Evolutionary conservation across 1,140 invertebrate genomes (phyloP), one percentile per base, ranked within the genome.

Genomic region (Akabosia matsudoensis): DNA sequence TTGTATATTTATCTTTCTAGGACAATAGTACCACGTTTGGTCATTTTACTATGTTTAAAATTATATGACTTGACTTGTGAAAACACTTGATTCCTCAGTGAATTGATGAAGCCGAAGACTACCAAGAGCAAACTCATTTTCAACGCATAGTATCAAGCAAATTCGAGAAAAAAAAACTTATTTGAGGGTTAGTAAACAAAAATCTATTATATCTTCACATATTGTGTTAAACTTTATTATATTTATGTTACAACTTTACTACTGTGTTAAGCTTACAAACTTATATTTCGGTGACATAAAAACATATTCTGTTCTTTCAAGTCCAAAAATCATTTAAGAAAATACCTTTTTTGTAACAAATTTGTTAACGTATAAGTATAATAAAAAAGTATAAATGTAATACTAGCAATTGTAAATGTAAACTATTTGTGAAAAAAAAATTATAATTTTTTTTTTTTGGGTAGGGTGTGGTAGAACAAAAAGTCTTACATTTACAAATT

Each of bases 1-100:
- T 61, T 24, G 54, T 31, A 22, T 61, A 67, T 67, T 67, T 67
- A 67, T 67, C 61, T 30, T 45, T 30, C 61, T 67, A 67, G 61
- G 61, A 67, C 61, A 67, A 67, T 28, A 67, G 61, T 7, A 31
- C 61, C 61, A 30, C 22, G 24, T 67, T 30, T 31, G 61, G 61
- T 31, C 22, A 22, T 67, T 67, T 67, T 67, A 67, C 24, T 30
- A 30, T 67, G 61, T 67, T 30, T 67, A 61, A n/a, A 67, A 67
- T 67, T 30, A 67, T 56, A 56, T 67, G 61, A 67, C 61, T 67
- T 56, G 37, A 45, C 37, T 45, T 45, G 37, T 45, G 37, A 45
- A 45, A n/a, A n/a, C n/a, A 45, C 37, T 10, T 45, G 37, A 45
- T 45, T 45, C 37, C 37, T 45, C 37, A 45, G 37, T 10, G 37